Evolutionary conservation across 2,888 invertebrate species (phyloP), one percentile per base, ranked within the genome.

Genomic region (Pseudococcus jackbeardsleyi): DNA sequence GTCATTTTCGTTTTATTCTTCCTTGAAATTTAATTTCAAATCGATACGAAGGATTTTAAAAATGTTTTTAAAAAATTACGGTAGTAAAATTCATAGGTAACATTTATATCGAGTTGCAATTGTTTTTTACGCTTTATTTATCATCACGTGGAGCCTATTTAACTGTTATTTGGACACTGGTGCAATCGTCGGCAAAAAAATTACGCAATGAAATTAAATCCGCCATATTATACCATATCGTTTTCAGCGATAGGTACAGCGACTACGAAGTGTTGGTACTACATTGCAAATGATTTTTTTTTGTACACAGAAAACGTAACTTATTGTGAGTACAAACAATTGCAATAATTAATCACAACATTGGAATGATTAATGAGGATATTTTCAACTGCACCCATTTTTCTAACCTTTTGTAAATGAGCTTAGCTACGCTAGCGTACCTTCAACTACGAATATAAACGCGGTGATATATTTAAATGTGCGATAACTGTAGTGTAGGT

Each of bases 261-360:
- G 0, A 46, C 9, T 1, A 22, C 19, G 22, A 22, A 64, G 22
- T 33, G 68, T 72, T 33, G 15, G 15, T 33, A 72, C 33, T 72
- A 72, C n/a, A n/a, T 72, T 72, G 15, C 72, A 9, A 72, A 33
- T 33, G 79, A 82, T 82, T 19, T 46, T 82, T 46, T 82, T 26
- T 46, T 42, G 39, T 39, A 2, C 33, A 22, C 8, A 68, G 22
- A 26, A 68, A 68, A 68, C 6, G 54, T 54, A n/a, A 11, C 46
- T 19, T 82, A 42, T 42, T 6, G 42, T 42, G 42, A 42, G 46
- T 46, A 42, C 4, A 11, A 82, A 82, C 46, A 46, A 46, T 82
- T 19, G 79, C 79, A 46, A 82, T 82, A 82, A 82, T 82, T 82
- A 82, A 82, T 82, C 19, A 77, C 42, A 68, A 68, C 68, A 68